A percentile compares a stretch with the other conserved stretches of the same genome.
Conservation (phyloP, 2,888 invertebrate species). For the Temnothorax ravouxi region DNA sequence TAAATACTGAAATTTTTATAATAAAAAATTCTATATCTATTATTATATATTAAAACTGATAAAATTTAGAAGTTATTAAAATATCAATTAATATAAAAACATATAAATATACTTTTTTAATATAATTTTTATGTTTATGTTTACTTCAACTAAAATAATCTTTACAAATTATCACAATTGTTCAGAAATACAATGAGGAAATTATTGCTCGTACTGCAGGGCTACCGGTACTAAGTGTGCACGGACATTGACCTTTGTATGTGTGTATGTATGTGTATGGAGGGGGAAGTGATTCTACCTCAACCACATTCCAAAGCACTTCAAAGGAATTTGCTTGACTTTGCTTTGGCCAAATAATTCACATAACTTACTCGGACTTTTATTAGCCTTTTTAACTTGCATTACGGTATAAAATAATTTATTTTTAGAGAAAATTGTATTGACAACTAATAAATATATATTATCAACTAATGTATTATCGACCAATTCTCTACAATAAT, state of each 20-base stretch:
- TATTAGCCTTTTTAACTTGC: constrained; percentile 1
- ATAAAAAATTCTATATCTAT: background rate
- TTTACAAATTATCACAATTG: constrained; percentile 18
- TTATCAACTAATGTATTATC: background rate
- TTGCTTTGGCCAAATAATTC: constrained; percentile 65
- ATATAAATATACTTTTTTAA: background rate
- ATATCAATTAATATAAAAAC: background rate
- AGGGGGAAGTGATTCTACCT: constrained; percentile 75
- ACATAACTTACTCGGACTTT: constrained; percentile 54
- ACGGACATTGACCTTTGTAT: constrained; percentile 73
- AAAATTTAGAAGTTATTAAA: background rate
- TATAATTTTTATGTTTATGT: background rate
- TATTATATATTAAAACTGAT: background rate
- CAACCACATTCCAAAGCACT: constrained; percentile 77
- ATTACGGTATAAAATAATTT: constrained; percentile 18
- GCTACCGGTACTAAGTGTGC: constrained; percentile 72
- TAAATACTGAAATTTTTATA: constrained; percentile 26
- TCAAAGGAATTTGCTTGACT: constrained; percentile 71
- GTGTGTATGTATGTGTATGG: constrained; percentile 55
- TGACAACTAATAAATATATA: background rate
- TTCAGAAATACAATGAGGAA: constrained; percentile 23
- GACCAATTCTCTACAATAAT: background rate
- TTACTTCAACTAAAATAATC: background rate
- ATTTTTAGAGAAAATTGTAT: background rate
- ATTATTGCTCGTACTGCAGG: constrained; percentile 63